Conservation (phyloP, 37 sponge, comb jelly and placozoan genomes). For the Diacarnus erythraeanus region DNA sequence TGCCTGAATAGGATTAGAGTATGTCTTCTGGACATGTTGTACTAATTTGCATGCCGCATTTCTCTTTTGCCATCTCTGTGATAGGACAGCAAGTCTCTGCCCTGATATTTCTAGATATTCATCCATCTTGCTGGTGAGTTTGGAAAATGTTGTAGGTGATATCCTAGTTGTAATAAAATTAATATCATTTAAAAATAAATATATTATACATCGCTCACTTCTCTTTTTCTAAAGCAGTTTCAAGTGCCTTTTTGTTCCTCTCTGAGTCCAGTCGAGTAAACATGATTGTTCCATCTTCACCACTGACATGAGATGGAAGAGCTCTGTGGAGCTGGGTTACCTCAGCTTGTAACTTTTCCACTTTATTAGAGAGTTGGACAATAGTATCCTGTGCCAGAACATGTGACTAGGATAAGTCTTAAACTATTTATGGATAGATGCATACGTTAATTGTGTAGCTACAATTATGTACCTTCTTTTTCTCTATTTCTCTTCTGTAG, state of each 20-base stretch:
- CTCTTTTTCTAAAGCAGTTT: slow-evolving; percentile 36
- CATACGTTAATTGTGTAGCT: too few species aligned
- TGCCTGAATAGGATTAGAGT: not conserved
- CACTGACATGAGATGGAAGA: too few species aligned
- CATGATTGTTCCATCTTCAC: slow-evolving; percentile 36
- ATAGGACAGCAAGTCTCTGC: slow-evolving; percentile 27
- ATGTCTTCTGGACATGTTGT: not conserved
- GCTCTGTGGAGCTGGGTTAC: slow-evolving; percentile 21
- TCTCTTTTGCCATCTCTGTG: slow-evolving; percentile 10
- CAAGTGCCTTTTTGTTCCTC: slow-evolving; percentile 38
- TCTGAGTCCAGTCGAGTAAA: slow-evolving; percentile 73
- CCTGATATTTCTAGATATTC: slow-evolving; percentile 50
- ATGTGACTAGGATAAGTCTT: too few species aligned
- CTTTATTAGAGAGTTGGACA: slow-evolving; percentile 25
- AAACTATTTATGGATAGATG: too few species aligned
- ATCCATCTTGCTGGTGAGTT: slow-evolving; percentile 36
- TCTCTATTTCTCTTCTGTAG: slow-evolving; percentile 29
- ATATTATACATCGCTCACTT: not conserved
- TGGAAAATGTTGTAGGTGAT: not conserved
- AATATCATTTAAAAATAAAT: not conserved
- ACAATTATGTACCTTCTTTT: slow-evolving; percentile 15
- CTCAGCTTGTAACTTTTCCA: slow-evolving; percentile 42
- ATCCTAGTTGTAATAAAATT: not conserved
- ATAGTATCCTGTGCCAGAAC: slow-evolving; percentile 32
- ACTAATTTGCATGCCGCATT: not conserved